phyloP scores from a whole-genome alignment of 2,797 vertebrate species.

The Setipinna tenuifilis region DNA sequence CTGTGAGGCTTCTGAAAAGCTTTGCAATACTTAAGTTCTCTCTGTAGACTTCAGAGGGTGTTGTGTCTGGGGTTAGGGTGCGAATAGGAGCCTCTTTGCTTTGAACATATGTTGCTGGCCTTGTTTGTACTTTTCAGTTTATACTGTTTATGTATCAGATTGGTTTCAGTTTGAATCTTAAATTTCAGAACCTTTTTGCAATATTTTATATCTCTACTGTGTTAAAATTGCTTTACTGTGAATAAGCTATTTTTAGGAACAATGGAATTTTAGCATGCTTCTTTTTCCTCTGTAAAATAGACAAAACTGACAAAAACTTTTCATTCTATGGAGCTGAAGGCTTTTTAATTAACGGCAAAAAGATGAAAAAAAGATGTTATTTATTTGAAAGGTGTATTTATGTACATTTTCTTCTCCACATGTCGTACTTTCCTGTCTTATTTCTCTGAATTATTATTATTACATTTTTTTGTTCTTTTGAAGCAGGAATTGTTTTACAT shows the following conservation, averaged over 20 bases:
- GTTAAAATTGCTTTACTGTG: constrained; percentile 78
- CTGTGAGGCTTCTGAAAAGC: constrained; percentile 55
- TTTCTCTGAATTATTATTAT: constrained; percentile 61
- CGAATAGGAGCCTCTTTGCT: constrained; percentile 55
- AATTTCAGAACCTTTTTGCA: constrained; percentile 66
- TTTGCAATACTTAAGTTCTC: constrained; percentile 72
- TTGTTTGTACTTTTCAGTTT: constrained; percentile 55
- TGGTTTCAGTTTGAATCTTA: constrained; percentile 2
- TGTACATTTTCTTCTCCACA: constrained; percentile 64
- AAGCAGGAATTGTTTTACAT: constrained; percentile 79
- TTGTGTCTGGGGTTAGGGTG: constrained; percentile 30
- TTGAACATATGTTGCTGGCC: constrained; percentile 62
- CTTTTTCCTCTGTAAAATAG: constrained; percentile 66
- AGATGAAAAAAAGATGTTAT: constrained; percentile 49
- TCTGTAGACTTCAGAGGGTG: constrained; percentile 40
- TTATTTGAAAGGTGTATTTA: constrained; percentile 77
- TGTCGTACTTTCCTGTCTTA: constrained; percentile 63
- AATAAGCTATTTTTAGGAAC: constrained; percentile 78
- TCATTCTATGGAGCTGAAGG: constrained; percentile 60
- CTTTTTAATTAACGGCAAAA: constrained; percentile 61
- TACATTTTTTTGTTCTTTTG: constrained; percentile 56
- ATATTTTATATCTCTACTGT: constrained; percentile 75
- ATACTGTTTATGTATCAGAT: constrained; percentile 22
- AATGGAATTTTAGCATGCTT: constrained; percentile 71
- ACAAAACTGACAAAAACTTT: constrained; percentile 55